Percentiles rank a stretch among this genome's conserved stretches.
Evolutionary conservation across 2,113 vertebrate genomes (phyloP).

Genomic region (Mionectes macconnelli): DNA sequence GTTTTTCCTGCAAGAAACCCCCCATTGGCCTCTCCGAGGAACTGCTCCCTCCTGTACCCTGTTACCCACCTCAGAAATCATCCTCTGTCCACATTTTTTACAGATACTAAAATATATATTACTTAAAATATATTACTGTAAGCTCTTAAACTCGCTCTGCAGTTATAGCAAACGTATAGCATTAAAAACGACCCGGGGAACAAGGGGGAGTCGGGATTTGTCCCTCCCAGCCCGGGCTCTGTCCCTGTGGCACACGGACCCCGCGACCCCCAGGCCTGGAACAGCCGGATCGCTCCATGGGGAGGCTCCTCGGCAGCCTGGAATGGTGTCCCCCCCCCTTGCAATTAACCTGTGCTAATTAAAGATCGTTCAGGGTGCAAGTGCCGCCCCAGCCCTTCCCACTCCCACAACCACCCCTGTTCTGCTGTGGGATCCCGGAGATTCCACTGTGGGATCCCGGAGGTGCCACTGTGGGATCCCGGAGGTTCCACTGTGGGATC

Average conservation of each 20-base stretch:
- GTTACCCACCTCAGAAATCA: constrained; percentile 43
- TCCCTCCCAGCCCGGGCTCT: neutral
- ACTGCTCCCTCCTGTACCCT: constrained; percentile 51
- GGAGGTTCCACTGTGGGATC: too few species aligned
- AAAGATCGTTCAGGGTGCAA: rapidly evolving
- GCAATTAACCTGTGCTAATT: rapidly evolving
- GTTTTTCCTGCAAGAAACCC: constrained; percentile 38
- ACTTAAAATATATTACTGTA: constrained; percentile 86
- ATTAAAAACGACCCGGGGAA: constrained; percentile 40
- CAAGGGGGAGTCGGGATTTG: neutral
- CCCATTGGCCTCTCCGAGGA: constrained; percentile 42
- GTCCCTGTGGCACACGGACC: neutral
- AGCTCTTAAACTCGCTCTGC: constrained; percentile 73
- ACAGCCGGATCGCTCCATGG: neutral
- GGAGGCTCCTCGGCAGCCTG: neutral
- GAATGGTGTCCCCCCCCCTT: neutral
- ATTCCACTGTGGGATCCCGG: neutral
- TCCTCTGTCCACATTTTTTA: constrained; percentile 38
- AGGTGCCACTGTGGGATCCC: too few species aligned
- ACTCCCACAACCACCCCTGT: neutral
- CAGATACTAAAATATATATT: constrained; percentile 84
- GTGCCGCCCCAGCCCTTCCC: neutral
- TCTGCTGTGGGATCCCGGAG: too few species aligned
- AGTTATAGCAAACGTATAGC: constrained; percentile 71
- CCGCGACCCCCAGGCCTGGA: neutral